Evolutionary conservation across 2,888 invertebrate species (phyloP).

Genomic region (Drosophila merina): DNA sequence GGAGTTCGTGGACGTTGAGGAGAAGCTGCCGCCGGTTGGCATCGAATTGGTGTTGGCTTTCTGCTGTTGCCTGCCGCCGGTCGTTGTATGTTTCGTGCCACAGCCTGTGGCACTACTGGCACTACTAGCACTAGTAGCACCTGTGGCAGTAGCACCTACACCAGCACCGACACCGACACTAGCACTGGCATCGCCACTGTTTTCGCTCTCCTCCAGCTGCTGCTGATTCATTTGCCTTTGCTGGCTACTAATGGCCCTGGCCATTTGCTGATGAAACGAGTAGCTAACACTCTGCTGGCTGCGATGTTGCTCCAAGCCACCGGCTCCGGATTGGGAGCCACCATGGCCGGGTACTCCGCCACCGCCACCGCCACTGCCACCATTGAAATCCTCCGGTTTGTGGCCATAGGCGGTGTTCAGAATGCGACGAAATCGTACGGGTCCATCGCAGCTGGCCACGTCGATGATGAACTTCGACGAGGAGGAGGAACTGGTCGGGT

Average conservation of each 20-base stretch:
- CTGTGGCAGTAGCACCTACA: constrained; percentile 3
- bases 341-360: neutral
- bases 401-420: constrained; percentile 91
- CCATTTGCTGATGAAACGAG: constrained; percentile 84
- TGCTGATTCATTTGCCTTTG: constrained; percentile 78
- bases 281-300: constrained; percentile 82
- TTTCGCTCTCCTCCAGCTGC: constrained; percentile 60
- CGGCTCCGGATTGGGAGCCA: too few relatives aligned
- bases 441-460: constrained; percentile 96
- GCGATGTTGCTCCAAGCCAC: constrained; percentile 64
- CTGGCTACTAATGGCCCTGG: constrained; percentile 82
- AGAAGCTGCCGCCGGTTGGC: neutral
- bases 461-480: constrained; percentile 88
- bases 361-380: neutral
- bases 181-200: constrained; percentile 29
- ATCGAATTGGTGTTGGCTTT: constrained; percentile 29
- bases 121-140: neutral
- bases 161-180: constrained; percentile 16
- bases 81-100: constrained; percentile 35
- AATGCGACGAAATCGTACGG: constrained; percentile 93
- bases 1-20: neutral
- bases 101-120: constrained; percentile 45
- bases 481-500: constrained; percentile 12
- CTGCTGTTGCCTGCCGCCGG: neutral
- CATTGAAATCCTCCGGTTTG: constrained; percentile 80